phyloP scores from a whole-genome alignment of 2,888 invertebrate species.

The Ephialtes manifestator region DNA sequence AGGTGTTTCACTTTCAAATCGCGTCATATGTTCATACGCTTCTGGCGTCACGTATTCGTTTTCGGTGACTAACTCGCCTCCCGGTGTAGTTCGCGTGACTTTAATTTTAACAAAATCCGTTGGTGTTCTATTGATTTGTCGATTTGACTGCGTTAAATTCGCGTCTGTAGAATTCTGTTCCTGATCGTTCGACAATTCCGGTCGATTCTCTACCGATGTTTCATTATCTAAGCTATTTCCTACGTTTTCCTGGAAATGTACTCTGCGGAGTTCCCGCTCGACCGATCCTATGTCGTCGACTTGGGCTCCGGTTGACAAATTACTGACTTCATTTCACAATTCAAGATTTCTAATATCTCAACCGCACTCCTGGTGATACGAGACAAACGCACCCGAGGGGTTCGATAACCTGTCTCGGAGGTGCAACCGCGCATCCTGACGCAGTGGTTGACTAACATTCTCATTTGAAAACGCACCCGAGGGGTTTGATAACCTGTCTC shows the following conservation, averaged over 20 bases:
- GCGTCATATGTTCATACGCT: not conserved
- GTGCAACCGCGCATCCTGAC: too few relatives aligned
- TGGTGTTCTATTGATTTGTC: not conserved
- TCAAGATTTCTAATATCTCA: not conserved
- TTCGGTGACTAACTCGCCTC: not conserved
- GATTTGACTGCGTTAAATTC: not conserved
- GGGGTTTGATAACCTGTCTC: too few relatives aligned
- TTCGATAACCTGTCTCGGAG: conserved; percentile 21
- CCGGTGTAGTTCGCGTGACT: not conserved
- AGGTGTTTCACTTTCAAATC: not conserved
- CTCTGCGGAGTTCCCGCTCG: not conserved
- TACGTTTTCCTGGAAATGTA: not conserved
- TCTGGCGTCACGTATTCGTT: not conserved
- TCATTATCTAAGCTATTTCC: not conserved
- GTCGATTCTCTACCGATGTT: not conserved
- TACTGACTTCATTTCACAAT: not conserved
- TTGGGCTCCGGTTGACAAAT: not conserved
- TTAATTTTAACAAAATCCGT: not conserved
- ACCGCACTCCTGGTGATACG: not conserved
- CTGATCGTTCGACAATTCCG: not conserved
- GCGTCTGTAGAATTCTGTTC: not conserved
- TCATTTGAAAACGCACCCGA: too few relatives aligned
- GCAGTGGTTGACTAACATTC: too few relatives aligned
- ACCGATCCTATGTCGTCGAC: not conserved
- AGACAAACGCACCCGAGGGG: conserved; percentile 7